Base-by-base conservation (phyloP, 2,797 vertebrate genomes). In the Enoplosus armatus region DNA sequence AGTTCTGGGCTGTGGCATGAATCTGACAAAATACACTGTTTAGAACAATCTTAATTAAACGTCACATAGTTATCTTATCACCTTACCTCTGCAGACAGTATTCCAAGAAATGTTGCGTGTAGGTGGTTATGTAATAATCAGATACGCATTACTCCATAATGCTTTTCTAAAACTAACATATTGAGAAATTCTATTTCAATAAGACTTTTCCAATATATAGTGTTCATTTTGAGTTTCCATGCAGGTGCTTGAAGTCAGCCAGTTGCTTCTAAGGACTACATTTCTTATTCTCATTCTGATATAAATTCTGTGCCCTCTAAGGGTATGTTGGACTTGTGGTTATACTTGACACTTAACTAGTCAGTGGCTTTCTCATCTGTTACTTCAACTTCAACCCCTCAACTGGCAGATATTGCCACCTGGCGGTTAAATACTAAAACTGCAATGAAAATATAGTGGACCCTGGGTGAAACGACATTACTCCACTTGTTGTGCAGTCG, bases 381-480 rank as follows among this genome's bases (percentile, higher is more conserved):
- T 37, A 33, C 4, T 0, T 4, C 39, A 35, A 35, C 33, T 39
- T 39, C 37, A 39, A 55, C 5, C 12, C 6, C 29, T 68, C 15
- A 16, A 8, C 58, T 29, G 24, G 6, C 33, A 61, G 35, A 73
- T 33, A 62, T 8, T 63, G 9, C 85, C 87, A 83, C 62, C 90
- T 85, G 47, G 75, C 6, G 90, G 80, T 26, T 0, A 20, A 11
- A 61, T 1, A 9, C 0, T 54, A 6, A 27, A 84, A 82, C 59
- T 89, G 62, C 85, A 81, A 20, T 5, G 0, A 39, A 61, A 31
- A 3, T 0, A 45, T 6, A 33, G 1, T 8, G 22, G 10, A 22
- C 1, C 6, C 6, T 7, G 33, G 27, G 7, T 35, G 4, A 39
- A 79, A 6, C 12, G 3, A n/a, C 37, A 27, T 14, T 0, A 39